Percentiles rank a stretch among this genome's conserved stretches.
Conservation (phyloP, 92 coral and sea anemone genomes). For the Epizoanthus rinbou region DNA sequence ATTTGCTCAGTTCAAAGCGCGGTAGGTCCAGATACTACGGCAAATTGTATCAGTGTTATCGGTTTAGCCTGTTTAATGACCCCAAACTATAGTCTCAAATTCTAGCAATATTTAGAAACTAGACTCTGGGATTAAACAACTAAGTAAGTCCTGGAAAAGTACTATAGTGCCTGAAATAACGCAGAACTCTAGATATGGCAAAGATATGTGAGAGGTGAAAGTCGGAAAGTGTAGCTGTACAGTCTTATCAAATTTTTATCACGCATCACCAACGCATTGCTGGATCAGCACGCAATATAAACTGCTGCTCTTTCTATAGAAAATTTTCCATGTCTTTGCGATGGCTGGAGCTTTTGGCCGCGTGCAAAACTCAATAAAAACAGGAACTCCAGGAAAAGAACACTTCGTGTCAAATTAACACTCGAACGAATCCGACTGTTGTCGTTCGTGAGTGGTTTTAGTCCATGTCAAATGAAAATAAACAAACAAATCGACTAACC, state of each 20-base stretch:
- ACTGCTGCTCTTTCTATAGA: no score
- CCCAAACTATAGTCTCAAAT: conserved; percentile 8
- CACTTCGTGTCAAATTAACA: no score
- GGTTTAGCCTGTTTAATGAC: conserved; percentile 9
- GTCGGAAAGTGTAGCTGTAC: not conserved
- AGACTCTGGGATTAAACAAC: not conserved
- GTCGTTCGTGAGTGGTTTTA: no score
- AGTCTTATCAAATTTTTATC: not conserved
- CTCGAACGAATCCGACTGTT: no score
- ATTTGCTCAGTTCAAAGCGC: not conserved
- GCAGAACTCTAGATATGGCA: conserved; percentile 1
- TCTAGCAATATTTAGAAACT: conserved; percentile 14
- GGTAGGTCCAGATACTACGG: conserved; percentile 2
- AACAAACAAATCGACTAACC: not conserved
- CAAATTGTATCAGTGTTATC: conserved; percentile 3
- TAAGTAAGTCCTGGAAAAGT: not conserved
- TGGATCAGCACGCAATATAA: not conserved
- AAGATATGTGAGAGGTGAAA: not conserved
- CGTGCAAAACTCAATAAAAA: no score
- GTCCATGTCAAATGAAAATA: not conserved
- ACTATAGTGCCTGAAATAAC: not conserved
- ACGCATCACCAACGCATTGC: not conserved
- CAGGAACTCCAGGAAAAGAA: no score
- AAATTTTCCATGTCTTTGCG: no score
- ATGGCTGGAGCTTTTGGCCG: no score